A percentile compares a stretch with the other conserved stretches of the same genome.
Conservation (phyloP, 2,797 vertebrate species). For the Enteromius fasciolatus region DNA sequence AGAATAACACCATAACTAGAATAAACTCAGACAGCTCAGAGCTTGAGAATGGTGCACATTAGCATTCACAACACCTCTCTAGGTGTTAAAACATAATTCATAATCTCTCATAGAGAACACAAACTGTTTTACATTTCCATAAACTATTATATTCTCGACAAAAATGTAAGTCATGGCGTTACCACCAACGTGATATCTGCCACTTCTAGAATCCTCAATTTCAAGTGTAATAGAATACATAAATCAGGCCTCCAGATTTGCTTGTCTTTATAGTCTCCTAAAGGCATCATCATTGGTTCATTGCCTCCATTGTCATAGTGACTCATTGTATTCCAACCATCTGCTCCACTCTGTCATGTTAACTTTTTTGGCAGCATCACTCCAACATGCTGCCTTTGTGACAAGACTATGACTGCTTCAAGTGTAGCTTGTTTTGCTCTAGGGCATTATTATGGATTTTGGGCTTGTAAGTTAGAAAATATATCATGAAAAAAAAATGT, state of each 20-base stretch:
- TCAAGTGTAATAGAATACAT: conserved; percentile 46
- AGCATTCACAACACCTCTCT: conserved; percentile 46
- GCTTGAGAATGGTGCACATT: conserved; percentile 32
- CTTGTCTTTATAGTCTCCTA: conserved; percentile 56
- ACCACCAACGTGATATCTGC: conserved; percentile 44
- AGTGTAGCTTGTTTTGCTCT: conserved; percentile 1
- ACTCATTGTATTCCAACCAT: conserved; percentile 62
- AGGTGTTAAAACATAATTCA: conserved; percentile 51
- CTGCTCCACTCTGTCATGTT: conserved; percentile 52
- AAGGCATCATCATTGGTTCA: conserved; percentile 60
- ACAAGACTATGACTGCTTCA: conserved; percentile 34
- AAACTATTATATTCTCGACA: conserved; percentile 41
- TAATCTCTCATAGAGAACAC: conserved; percentile 39
- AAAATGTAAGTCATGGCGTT: conserved; percentile 46
- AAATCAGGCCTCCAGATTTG: conserved; percentile 49
- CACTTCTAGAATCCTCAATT: conserved; percentile 35
- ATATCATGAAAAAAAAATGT: background rate
- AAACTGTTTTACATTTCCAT: conserved; percentile 33
- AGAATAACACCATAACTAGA: conserved; percentile 18
- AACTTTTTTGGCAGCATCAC: conserved; percentile 41
- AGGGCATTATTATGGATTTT: conserved; percentile 5
- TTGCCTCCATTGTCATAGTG: conserved; percentile 56
- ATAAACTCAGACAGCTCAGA: conserved; percentile 18
- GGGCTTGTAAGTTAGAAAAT: background rate
- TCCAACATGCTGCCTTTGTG: conserved; percentile 37